phyloP scores from a whole-genome alignment of 2,113 vertebrate species.

The Xiphophorus maculatus region DNA sequence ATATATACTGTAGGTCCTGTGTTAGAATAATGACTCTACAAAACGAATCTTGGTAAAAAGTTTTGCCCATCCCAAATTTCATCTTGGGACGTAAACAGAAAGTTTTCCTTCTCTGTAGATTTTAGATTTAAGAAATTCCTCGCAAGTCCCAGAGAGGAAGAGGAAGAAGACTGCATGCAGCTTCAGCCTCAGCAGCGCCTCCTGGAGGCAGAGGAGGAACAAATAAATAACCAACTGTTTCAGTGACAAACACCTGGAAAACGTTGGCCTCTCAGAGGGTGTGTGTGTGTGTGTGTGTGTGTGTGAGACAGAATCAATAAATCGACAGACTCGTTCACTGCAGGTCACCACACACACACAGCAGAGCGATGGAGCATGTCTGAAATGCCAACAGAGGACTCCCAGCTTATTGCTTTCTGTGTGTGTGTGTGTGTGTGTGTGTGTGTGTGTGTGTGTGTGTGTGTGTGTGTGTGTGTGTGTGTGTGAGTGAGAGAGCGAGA shows the following conservation, averaged over 20 bases:
- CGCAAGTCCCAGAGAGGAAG: background rate
- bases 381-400: slow-evolving; percentile 44
- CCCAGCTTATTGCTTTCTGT: slow-evolving; percentile 37
- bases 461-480: slow-evolving; percentile 26
- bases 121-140: background rate
- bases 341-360: slow-evolving; percentile 62
- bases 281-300: slow-evolving; percentile 42
- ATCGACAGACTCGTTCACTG: slow-evolving; percentile 83
- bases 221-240: slow-evolving; percentile 65
- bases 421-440: slow-evolving; percentile 30
- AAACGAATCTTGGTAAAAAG: no score
- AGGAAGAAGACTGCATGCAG: no score
- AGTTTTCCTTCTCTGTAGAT: background rate
- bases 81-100: no score
- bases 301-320: slow-evolving; percentile 86
- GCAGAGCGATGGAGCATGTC: slow-evolving; percentile 51
- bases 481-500: slow-evolving; percentile 15
- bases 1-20: no score
- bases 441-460: slow-evolving; percentile 41
- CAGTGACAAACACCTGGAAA: slow-evolving; percentile 78
- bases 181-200: background rate
- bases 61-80: no score
- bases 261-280: slow-evolving; percentile 81
- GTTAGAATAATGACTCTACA: no score
- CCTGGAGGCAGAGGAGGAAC: slow-evolving; percentile 36